Base-by-base conservation (phyloP, 1,140 invertebrate species). In the Drosophila mauritiana region DNA sequence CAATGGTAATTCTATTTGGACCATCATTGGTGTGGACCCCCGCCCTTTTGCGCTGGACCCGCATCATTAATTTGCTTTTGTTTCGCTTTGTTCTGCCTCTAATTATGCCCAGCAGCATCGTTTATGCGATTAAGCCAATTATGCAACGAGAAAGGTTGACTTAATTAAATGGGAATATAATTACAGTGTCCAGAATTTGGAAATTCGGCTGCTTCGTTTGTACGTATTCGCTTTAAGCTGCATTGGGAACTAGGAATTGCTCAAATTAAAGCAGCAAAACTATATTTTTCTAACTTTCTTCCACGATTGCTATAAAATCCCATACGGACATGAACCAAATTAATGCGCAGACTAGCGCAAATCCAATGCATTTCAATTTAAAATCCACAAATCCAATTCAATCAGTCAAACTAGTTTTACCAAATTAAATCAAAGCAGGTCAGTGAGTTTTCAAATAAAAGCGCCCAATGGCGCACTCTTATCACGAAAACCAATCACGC, bases 21-120 rank as follows among this genome's bases (percentile, higher is more conserved):
- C 54, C 77, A 80, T 73, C 56, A 81, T 46, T 40, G 67, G 52
- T 57, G 43, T 20, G 49, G 54, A 64, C 6, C 7, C 6, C 63
- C 63, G 34, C 64, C 27, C 13, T 13, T 36, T 55, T 37, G 22
- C 64, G n/a, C 27, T 40, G 40, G 79, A 79, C 83, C 75, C 79
- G 83, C 83, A 86, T 86, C 83, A 86, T 86, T 86, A 86, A 88
- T 77, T 86, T 86, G 73, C 70, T 82, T 42, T 51, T 56, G 54
- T 17, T 46, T 40, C 43, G 13, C 58, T 64, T 74, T 74, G 42
- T 63, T 63, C 25, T 54, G 68, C 45, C 82, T 74, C 64, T 82
- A 82, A 78, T 76, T 69, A 77, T 53, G 63, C 31, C 74, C 65
- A 48, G 55, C 46, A 64, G 52, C 72, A 59, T 37, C 45, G 81